Evolutionary conservation across 2,888 invertebrate species (phyloP), one percentile per base, ranked within the genome.

Genomic region (Eugnorisma glareosa): DNA sequence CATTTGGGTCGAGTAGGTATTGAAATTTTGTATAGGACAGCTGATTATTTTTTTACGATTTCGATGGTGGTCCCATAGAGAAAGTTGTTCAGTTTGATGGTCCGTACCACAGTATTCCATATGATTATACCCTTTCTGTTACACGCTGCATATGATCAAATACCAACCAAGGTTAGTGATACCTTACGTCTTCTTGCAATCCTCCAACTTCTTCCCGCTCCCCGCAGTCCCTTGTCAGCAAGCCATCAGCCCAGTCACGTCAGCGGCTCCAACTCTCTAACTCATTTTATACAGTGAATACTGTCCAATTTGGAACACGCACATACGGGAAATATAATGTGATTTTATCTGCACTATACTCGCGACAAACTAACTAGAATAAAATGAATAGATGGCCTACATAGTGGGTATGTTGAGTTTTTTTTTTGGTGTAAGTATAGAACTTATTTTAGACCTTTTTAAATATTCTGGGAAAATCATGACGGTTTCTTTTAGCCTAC

Each of bases 281-380:
- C 94, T 94, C 91, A 89, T 90, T 94, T 94, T 93, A 91, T 91
- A 89, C 90, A 90, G 88, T 94, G 93, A 94, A 94, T 94, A 91
- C 92, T 90, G 91, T 92, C 91, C 94, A 94, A 93, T 94, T 94
- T 93, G 92, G 88, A 89, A 86, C 88, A 87, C 85, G 81, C 87
- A 88, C 87, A 86, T 85, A 89, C 86, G 73, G 83, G 81, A 79
- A 79, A 85, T 83, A 84, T 87, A 88, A 87, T 89, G 85, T 83
- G 85, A 88, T 89, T 89, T 88, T 83, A 84, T 83, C 86, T 88
- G 83, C 85, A 88, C 84, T 88, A 85, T 76, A 84, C 82, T 85
- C 82, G 64, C 64, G 73, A 87, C 81, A 83, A 83, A 85, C 85
- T 86, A 87, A 85, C 78, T 84, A 71, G 79, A 77, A 88, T 88